Percentiles rank a stretch among this genome's conserved stretches.
phyloP scores from a whole-genome alignment of 2,888 invertebrate species.

The Therioaphis trifolii region DNA sequence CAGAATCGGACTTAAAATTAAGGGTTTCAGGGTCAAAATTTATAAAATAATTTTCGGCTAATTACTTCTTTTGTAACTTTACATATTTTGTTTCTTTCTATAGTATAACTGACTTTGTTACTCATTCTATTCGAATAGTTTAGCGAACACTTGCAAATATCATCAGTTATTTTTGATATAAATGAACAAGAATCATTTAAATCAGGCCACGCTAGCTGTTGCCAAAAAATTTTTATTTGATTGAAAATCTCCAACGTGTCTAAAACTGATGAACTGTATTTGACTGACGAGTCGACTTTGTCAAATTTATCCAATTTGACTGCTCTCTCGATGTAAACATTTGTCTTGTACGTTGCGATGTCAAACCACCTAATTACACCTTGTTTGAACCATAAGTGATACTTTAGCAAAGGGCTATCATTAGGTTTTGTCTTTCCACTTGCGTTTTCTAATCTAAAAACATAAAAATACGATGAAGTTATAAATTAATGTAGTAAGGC shows the following conservation, averaged over 20 bases:
- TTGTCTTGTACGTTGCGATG: conserved; percentile 89
- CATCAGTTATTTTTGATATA: conserved; percentile 92
- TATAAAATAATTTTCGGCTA: not conserved
- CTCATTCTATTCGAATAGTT: conserved; percentile 91
- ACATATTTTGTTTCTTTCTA: conserved; percentile 76
- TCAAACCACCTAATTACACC: conserved; percentile 95
- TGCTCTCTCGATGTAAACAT: conserved; percentile 88
- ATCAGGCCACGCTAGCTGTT: conserved; percentile 94
- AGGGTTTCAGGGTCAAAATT: not conserved
- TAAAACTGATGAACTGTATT: conserved; percentile 95
- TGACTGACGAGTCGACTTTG: conserved; percentile 85
- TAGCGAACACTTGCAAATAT: conserved; percentile 91
- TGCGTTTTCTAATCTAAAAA: conserved; percentile 72
- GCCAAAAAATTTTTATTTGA: conserved; percentile 95
- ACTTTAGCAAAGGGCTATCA: conserved; percentile 74
- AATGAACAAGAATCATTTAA: conserved; percentile 90
- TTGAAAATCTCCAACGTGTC: conserved; percentile 91
- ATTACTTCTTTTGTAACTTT: conserved; percentile 79
- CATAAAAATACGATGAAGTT: too few relatives aligned
- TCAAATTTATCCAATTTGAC: conserved; percentile 86
- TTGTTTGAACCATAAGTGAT: conserved; percentile 89
- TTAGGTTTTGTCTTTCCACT: conserved; percentile 45
- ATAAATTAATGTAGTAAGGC: not conserved
- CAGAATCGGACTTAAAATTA: conserved; percentile 19
- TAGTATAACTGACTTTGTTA: conserved; percentile 77